These are phyloP conservation scores for Megastigmus dorsalis DNA, from an alignment of 2,888 invertebrate genomes.

Conservation along the genomic window DNA sequence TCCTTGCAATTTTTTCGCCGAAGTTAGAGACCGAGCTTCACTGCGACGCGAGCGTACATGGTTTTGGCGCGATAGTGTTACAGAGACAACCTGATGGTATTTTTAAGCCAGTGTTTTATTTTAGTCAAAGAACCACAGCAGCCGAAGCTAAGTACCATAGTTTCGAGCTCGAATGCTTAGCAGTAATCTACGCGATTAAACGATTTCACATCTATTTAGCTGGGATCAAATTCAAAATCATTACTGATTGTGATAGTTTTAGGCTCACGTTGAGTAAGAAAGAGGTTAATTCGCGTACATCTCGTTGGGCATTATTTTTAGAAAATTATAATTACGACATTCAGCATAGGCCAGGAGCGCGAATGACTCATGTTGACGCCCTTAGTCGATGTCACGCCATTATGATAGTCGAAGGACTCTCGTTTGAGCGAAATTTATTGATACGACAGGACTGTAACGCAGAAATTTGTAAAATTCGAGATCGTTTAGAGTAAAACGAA, in stretches of 20 bases:
- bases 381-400: conserved; percentile 51
- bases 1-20: no score
- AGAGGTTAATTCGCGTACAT: conserved; percentile 54
- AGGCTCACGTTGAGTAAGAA: conserved; percentile 54
- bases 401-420: conserved; percentile 47
- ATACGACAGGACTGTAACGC: conserved; percentile 52
- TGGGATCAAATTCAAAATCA: conserved; percentile 59
- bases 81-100: no score
- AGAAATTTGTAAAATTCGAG: conserved; percentile 48
- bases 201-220: conserved; percentile 62
- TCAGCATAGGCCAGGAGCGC: conserved; percentile 49
- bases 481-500: conserved; percentile 51
- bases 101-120: conserved; percentile 57
- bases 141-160: conserved; percentile 60
- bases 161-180: conserved; percentile 63
- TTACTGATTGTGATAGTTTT: conserved; percentile 63
- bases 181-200: conserved; percentile 60
- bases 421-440: conserved; percentile 52
- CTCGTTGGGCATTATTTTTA: conserved; percentile 54
- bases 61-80: no score
- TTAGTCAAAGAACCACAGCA: conserved; percentile 57
- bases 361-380: conserved; percentile 56
- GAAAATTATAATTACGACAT: conserved; percentile 54
- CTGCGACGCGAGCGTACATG: no score
- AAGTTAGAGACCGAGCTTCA: no score